These are phyloP conservation scores for Mystacides longicornis DNA, from an alignment of 2,888 invertebrate species.

Conservation along the genomic window DNA sequence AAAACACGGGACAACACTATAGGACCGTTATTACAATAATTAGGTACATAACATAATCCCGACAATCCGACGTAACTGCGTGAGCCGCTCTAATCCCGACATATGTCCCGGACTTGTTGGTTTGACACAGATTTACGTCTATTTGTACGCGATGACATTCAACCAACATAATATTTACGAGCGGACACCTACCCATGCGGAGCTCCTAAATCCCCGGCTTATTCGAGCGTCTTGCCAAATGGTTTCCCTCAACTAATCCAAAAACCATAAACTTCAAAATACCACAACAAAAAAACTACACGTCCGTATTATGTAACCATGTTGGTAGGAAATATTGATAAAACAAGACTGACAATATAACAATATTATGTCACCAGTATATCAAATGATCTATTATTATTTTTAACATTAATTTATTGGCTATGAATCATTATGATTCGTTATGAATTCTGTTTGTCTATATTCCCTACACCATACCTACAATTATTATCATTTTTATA, in stretches of 20 bases:
- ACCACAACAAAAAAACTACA: no score
- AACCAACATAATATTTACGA: neutral
- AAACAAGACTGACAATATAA: no score
- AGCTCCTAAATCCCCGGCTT: no score
- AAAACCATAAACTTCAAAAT: neutral
- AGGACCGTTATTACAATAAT: neutral
- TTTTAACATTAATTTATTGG: no score
- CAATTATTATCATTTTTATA: no score
- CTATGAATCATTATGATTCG: no score
- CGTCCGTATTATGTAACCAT: no score
- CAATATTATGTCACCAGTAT: no score
- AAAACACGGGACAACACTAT: slow-evolving; percentile 8
- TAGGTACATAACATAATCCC: neutral
- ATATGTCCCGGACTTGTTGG: slow-evolving; percentile 48
- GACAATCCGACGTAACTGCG: neutral
- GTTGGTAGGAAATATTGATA: no score
- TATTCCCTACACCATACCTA: no score
- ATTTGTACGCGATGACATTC: slow-evolving; percentile 33
- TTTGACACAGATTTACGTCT: slow-evolving; percentile 53
- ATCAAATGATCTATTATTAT: no score
- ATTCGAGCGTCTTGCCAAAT: neutral
- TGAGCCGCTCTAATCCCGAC: slow-evolving; percentile 31
- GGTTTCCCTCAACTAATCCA: neutral
- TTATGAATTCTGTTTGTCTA: no score
- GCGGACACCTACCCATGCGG: neutral